Evolutionary conservation across 2,113 vertebrate genomes (phyloP).

Genomic region (Tachycineta bicolor): DNA sequence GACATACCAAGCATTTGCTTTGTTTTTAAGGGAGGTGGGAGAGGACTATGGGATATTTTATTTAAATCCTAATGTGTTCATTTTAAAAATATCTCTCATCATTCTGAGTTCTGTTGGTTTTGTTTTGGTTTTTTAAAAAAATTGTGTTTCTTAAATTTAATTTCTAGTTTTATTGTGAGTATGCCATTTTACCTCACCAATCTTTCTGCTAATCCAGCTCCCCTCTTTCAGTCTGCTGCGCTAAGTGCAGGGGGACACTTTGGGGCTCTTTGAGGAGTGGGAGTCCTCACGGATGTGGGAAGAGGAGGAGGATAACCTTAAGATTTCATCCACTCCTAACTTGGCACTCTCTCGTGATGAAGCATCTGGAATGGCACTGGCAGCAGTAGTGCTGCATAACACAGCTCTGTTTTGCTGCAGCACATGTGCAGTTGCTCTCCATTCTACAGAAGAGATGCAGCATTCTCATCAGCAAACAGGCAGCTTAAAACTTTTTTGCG

Average conservation of each 20-base stretch:
- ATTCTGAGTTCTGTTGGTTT: slow-evolving; percentile 55
- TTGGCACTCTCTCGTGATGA: neutral
- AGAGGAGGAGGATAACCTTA: neutral
- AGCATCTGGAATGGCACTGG: neutral
- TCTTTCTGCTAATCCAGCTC: slow-evolving; percentile 75
- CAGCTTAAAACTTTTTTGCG: neutral
- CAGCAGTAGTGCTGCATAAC: neutral
- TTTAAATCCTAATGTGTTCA: slow-evolving; percentile 4
- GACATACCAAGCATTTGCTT: slow-evolving; percentile 1
- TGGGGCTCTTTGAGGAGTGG: neutral
- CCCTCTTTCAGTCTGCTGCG: slow-evolving; percentile 82
- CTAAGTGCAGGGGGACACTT: slow-evolving; percentile 39
- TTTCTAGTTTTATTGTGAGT: slow-evolving; percentile 69
- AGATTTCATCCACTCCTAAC: neutral
- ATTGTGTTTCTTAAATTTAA: slow-evolving; percentile 43
- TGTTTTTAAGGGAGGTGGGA: slow-evolving; percentile 40
- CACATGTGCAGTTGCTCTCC: neutral
- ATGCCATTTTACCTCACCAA: slow-evolving; percentile 73
- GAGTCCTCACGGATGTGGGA: neutral
- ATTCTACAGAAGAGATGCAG: neutral
- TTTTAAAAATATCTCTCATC: slow-evolving; percentile 28
- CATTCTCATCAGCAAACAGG: neutral
- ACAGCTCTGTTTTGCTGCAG: neutral
- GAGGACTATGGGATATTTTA: neutral
- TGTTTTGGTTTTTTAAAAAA: slow-evolving; percentile 23